Evolutionary conservation across 2,888 invertebrate genomes (phyloP), one percentile per base, ranked within the genome.

Genomic region (Luperina nickerlii): DNA sequence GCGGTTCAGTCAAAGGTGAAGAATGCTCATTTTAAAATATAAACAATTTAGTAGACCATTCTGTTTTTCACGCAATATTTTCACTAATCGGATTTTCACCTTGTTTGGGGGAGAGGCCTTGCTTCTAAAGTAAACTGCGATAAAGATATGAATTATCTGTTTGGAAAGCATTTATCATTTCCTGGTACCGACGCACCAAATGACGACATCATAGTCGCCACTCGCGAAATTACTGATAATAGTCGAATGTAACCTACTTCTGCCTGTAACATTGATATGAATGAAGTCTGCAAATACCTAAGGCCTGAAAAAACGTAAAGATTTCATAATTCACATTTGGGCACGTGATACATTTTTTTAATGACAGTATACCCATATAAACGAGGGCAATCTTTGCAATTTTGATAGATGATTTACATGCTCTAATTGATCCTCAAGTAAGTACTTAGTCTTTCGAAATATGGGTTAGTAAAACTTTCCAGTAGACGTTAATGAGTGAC

Each of bases 381-480:
- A 48, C 15, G 11, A 32, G 63, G 42, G 24, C 69, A 51, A 45
- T 2, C 42, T 85, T 79, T 79, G 79, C 57, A 60, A 65, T 69
- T 81, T 13, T 24, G 20, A 66, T 60, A 20, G 15, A 65, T 60
- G 15, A 60, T 80, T 85, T 24, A 80, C n/a, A 51, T 18, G 32
- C 60, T 65, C 48, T 60, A 62, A 85, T 81, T 80, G 8, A 45
- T 70, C 38, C 18, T 78, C 13, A 78, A 67, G 27, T 80, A 9
- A n/a, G 60, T 18, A 72, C 7, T 60, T 51, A 20, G 62, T 54
- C 45, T 24, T 20, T 20, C n/a, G n/a, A 63, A 68, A 86, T 57
- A 68, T 77, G 32, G 83, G 87, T 87, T 77, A 87, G 67, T 76
- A 82, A 83, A 67, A 83, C 67, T 76, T 87, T 83, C 78, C 87